Conservation (phyloP, 2,888 invertebrate species). For the Andrena praecox region DNA sequence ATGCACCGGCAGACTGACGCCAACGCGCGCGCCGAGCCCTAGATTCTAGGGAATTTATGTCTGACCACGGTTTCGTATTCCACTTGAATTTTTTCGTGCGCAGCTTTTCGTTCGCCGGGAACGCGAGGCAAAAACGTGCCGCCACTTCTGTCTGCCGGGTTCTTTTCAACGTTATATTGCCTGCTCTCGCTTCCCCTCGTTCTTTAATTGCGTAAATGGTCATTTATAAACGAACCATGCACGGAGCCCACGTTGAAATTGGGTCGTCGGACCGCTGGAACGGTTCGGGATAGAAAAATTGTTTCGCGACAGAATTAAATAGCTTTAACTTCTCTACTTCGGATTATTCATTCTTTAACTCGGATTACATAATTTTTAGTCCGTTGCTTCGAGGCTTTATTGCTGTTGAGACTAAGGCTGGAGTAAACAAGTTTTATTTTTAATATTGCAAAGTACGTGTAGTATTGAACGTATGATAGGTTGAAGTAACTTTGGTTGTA, state of each 20-base stretch:
- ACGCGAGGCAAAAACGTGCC: neutral
- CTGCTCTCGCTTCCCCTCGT: neutral
- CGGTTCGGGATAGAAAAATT: no score
- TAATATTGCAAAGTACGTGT: no score
- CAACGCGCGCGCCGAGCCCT: constrained; percentile 21
- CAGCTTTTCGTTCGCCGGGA: constrained; percentile 10
- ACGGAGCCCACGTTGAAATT: neutral
- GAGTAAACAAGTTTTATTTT: no score
- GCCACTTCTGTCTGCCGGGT: constrained; percentile 9
- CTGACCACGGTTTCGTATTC: constrained; percentile 26
- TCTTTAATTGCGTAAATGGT: constrained; percentile 12
- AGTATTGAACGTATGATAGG: no score
- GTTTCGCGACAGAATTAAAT: no score
- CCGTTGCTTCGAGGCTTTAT: no score
- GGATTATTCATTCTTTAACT: no score
- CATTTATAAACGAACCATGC: constrained; percentile 2
- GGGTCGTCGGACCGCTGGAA: neutral
- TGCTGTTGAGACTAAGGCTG: no score
- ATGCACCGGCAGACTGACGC: constrained; percentile 38
- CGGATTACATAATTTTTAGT: no score
- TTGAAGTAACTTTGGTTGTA: no score
- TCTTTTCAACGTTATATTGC: constrained; percentile 9
- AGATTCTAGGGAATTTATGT: constrained; percentile 28
- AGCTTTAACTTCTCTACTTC: no score
- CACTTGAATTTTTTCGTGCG: constrained; percentile 23